Conservation (phyloP, 1,140 invertebrate species). For the Brachionus manjavacas region DNA sequence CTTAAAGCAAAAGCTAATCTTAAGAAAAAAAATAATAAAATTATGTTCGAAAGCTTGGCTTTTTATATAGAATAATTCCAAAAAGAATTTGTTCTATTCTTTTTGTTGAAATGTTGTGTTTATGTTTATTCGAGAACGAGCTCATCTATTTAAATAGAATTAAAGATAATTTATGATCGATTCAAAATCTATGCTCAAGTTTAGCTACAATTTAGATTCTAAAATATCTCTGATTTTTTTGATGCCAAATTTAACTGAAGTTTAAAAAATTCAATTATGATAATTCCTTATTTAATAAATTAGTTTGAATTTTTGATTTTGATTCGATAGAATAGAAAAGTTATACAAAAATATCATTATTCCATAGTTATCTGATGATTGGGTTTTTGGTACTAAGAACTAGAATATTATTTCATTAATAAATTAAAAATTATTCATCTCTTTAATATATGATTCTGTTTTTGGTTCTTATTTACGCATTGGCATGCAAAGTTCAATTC, state of each 20-base stretch:
- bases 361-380: background rate
- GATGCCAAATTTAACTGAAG: background rate
- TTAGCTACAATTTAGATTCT: background rate
- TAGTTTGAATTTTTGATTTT: background rate
- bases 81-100: background rate
- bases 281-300: background rate
- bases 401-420: background rate
- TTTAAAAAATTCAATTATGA: background rate
- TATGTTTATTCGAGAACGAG: background rate
- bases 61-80: constrained; percentile 18
- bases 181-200: background rate
- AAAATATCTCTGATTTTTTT: background rate
- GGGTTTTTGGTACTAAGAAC: background rate
- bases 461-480: background rate
- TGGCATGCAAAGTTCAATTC: background rate
- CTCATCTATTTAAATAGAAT: background rate
- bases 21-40: background rate
- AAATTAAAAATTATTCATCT: background rate
- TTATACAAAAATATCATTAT: background rate
- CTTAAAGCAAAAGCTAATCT: background rate
- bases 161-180: background rate
- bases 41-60: background rate
- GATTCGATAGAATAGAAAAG: background rate
- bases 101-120: background rate
- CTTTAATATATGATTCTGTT: background rate